Evolutionary conservation across 2,113 vertebrate species (phyloP).

Genomic region (Rhodinocichla rosea): DNA sequence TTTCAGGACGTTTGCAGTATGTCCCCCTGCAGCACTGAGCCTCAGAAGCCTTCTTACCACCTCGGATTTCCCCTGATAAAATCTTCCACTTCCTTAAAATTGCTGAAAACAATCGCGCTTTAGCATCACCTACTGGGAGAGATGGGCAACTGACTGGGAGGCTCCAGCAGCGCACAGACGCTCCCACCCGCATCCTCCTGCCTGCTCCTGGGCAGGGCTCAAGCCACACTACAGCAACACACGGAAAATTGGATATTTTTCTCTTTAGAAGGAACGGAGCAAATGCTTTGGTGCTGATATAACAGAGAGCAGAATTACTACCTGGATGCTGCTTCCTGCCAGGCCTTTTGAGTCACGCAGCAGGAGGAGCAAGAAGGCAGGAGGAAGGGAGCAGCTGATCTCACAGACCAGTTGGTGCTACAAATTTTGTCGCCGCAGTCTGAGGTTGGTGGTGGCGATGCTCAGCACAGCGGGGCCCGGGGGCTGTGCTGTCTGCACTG

Average conservation of each 20-base stretch:
- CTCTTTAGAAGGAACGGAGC: neutral
- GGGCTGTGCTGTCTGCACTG: neutral
- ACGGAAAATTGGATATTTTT: neutral
- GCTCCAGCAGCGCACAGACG: accelerated
- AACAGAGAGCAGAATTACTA: neutral
- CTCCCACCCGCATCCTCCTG: neutral
- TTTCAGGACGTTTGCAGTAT: neutral
- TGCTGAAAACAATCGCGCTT: neutral
- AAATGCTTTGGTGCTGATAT: neutral
- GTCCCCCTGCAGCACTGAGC: neutral
- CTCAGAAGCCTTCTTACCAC: neutral
- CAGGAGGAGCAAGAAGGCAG: neutral
- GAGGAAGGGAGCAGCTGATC: constrained; percentile 50
- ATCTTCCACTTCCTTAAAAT: neutral
- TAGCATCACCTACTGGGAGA: constrained; percentile 47
- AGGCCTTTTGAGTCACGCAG: neutral
- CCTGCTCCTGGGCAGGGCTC: neutral
- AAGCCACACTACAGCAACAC: neutral
- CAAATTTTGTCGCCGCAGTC: constrained; percentile 25
- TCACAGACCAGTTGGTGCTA: neutral
- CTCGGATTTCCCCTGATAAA: neutral
- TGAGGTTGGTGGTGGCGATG: neutral
- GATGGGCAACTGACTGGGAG: constrained; percentile 53
- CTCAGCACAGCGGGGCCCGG: neutral
- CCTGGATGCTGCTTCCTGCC: neutral